Conservation (phyloP, 2,888 invertebrate genomes). For the Salticus scenicus region DNA sequence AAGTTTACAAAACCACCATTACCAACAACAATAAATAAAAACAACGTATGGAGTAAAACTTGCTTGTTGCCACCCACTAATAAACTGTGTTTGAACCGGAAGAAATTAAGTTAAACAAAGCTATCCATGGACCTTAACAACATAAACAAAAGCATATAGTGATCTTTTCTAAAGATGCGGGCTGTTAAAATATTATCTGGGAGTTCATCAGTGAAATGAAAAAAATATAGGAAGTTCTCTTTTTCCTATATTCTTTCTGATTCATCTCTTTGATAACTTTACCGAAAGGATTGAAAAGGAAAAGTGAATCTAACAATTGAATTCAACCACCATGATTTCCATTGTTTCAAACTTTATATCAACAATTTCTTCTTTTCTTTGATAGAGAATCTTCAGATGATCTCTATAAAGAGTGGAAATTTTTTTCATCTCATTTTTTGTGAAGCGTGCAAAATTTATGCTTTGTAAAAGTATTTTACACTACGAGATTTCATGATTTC, state of each 20-base stretch:
- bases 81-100: neutral
- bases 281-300: neutral
- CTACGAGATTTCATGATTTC: no score
- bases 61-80: neutral
- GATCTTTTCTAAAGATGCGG: neutral
- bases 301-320: neutral
- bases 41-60: no score
- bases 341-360: neutral
- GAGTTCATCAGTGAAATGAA: conserved; percentile 20
- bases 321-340: neutral
- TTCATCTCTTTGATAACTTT: neutral
- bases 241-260: conserved; percentile 33
- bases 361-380: neutral
- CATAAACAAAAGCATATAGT: neutral
- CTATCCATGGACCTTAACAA: neutral
- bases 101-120: neutral
- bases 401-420: neutral
- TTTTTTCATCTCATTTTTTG: neutral
- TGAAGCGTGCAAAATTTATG: neutral
- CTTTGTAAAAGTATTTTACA: neutral
- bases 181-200: conserved; percentile 4
- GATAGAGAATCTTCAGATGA: neutral
- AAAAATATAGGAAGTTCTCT: conserved; percentile 38
- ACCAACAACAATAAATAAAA: no score
- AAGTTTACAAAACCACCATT: no score